These are phyloP conservation scores for Drosophila chauvacae DNA, from an alignment of 1,140 invertebrate species.

Conservation along the genomic window DNA sequence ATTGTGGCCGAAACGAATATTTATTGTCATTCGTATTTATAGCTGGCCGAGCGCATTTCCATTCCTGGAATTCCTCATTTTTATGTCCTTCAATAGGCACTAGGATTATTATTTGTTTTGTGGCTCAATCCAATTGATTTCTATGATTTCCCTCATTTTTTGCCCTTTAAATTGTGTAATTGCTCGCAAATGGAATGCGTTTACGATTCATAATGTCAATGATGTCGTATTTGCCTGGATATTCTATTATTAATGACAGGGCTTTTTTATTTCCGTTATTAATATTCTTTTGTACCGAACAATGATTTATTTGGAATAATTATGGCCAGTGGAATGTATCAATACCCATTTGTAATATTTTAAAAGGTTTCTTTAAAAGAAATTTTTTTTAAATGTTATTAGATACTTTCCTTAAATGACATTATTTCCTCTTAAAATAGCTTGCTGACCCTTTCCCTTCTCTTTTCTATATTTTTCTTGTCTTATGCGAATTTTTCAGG, in stretches of 20 bases:
- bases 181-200: slow-evolving; percentile 36
- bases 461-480: background rate
- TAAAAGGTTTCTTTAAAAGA: background rate
- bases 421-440: background rate
- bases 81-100: slow-evolving; percentile 16
- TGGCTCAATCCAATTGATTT: slow-evolving; percentile 41
- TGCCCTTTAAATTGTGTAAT: slow-evolving; percentile 56
- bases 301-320: slow-evolving; percentile 5
- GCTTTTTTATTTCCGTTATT: background rate
- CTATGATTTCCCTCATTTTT: slow-evolving; percentile 30
- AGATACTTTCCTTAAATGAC: background rate
- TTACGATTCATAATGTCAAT: slow-evolving; percentile 50
- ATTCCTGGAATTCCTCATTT: slow-evolving; percentile 34
- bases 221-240: slow-evolving; percentile 28
- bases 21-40: slow-evolving; percentile 77
- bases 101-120: slow-evolving; percentile 52
- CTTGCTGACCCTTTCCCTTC: too few relatives aligned
- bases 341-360: background rate
- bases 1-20: slow-evolving; percentile 66
- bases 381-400: too few relatives aligned
- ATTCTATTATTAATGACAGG: slow-evolving; percentile 37
- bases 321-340: background rate
- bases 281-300: background rate
- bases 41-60: slow-evolving; percentile 25
- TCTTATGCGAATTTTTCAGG: background rate